Base-by-base conservation (phyloP, 2,888 invertebrate species). In the Heterodera filipjevi region DNA sequence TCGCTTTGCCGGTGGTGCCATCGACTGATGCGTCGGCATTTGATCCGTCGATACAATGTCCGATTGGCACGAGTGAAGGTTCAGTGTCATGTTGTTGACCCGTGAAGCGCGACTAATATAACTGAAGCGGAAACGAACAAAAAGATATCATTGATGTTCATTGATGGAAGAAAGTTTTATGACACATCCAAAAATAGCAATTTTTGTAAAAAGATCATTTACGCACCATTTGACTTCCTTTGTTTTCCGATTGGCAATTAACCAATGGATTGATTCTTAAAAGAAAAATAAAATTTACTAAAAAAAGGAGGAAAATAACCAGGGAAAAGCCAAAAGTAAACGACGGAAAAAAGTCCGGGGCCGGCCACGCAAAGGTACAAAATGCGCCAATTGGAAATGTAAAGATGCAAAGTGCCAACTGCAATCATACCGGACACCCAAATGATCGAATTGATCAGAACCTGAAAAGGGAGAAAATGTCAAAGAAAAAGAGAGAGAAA, bases 181-280 rank as follows among this genome's bases (percentile, higher is more conserved):
- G n/a, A n/a, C n/a, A n/a, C n/a, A n/a, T n/a, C n/a, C n/a, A n/a
- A n/a, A n/a, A n/a, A 68, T 12, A 22, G 53, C 22, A 53, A 53
- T n/a, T n/a, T n/a, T n/a, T n/a, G 46, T 16, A 46, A 46, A 46
- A 46, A 46, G 46, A 39, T 39, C 3, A 39, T 39, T 39, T 39
- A 39, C 39, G 5, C 16, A 84, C 83, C 81, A 83, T 68, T 78
- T 49, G 64, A 87, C 84, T 59, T 78, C 79, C 32, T 81, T 80
- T 3, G 82, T 79, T 68, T 85, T 82, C n/a, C 82, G 81, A 53
- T 85, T 84, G 0, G 85, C 85, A 30, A 88, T 78, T 79, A 87
- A 33, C 87, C 87, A 87, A 78, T 88, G 88, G 5, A 88, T 30
- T 30, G 85, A 85, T 66, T 87, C 87, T 10, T 85, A 86, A 53